These are phyloP conservation scores for Drosophila parthenogenetica DNA, from an alignment of 2,888 invertebrate genomes.

Conservation along the genomic window DNA sequence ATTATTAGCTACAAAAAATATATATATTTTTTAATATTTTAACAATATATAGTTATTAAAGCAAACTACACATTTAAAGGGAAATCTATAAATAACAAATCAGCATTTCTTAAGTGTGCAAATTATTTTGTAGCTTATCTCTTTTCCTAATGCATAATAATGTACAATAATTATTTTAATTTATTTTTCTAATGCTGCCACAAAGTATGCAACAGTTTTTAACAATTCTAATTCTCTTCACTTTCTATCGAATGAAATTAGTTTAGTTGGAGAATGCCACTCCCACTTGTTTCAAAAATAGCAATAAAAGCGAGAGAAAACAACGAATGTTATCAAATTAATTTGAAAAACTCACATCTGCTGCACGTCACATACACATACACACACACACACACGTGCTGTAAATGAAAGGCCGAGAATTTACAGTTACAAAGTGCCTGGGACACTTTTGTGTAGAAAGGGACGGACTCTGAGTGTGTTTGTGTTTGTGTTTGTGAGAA, in stretches of 20 bases:
- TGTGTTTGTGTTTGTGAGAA: not conserved
- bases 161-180: not conserved
- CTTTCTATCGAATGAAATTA: slow-evolving; percentile 30
- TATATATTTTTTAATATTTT: too few species aligned
- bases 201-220: slow-evolving; percentile 39
- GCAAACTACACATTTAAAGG: not conserved
- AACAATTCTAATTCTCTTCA: slow-evolving; percentile 6
- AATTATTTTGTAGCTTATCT: not conserved
- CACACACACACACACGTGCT: slow-evolving; percentile 15
- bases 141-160: not conserved
- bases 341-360: slow-evolving; percentile 79
- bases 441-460: slow-evolving; percentile 40
- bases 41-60: too few species aligned
- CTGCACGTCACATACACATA: slow-evolving; percentile 69
- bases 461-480: not conserved
- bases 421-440: slow-evolving; percentile 59
- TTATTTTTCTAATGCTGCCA: slow-evolving; percentile 2
- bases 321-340: slow-evolving; percentile 72
- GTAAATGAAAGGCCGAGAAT: slow-evolving; percentile 15
- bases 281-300: slow-evolving; percentile 29
- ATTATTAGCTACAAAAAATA: too few species aligned
- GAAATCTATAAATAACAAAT: too few species aligned
- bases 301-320: slow-evolving; percentile 29
- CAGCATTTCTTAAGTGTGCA: not conserved
- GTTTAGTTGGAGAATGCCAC: slow-evolving; percentile 28